Evolutionary conservation across 2,113 vertebrate species (phyloP).

Genomic region (Spea bombifrons): DNA sequence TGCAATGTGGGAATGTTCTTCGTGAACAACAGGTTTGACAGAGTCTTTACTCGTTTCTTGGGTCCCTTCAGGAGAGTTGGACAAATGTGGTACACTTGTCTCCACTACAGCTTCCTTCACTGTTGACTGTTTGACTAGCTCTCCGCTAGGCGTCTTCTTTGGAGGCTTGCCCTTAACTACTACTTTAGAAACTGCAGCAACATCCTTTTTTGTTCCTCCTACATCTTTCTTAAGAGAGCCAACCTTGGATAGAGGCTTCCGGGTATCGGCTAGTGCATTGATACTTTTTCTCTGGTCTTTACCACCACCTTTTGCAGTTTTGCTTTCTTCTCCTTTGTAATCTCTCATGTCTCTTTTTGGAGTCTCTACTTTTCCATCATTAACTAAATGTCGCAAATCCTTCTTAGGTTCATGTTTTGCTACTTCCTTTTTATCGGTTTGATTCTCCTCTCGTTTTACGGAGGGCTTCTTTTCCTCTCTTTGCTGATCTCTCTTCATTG

Average conservation of each 20-base stretch:
- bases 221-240: slow-evolving; percentile 52
- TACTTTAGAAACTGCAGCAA: slow-evolving; percentile 44
- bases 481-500: slow-evolving; percentile 66
- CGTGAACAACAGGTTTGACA: neutral
- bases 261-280: slow-evolving; percentile 46
- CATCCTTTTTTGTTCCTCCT: slow-evolving; percentile 56
- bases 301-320: slow-evolving; percentile 50
- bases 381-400: slow-evolving; percentile 53
- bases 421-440: slow-evolving; percentile 26
- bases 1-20: neutral
- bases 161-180: slow-evolving; percentile 35
- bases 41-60: neutral
- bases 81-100: slow-evolving; percentile 19
- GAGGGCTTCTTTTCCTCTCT: slow-evolving; percentile 69
- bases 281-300: slow-evolving; percentile 63
- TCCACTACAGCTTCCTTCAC: neutral
- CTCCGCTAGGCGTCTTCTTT: neutral
- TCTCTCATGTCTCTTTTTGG: slow-evolving; percentile 48
- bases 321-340: slow-evolving; percentile 66
- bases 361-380: slow-evolving; percentile 65
- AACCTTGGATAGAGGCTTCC: slow-evolving; percentile 50
- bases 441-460: slow-evolving; percentile 68
- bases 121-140: neutral
- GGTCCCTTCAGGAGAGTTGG: neutral
- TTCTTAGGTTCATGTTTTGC: slow-evolving; percentile 52